These are phyloP conservation scores for Synodontis membranacea DNA, from an alignment of 2,113 vertebrate species.

Conservation along the genomic window DNA sequence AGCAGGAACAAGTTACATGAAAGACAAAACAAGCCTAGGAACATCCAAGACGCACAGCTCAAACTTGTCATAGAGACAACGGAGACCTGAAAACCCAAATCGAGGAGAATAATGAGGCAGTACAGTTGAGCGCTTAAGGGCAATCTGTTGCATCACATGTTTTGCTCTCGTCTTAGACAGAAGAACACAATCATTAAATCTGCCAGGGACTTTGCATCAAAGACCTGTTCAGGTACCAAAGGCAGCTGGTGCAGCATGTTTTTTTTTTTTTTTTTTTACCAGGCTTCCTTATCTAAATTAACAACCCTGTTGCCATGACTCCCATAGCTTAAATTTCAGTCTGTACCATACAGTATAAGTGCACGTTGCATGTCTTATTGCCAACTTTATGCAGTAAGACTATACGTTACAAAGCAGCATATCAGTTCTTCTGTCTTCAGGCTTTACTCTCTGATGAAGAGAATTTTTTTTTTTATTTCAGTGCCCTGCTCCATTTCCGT, in stretches of 20 bases:
- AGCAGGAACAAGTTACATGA: not conserved
- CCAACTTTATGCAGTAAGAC: not conserved
- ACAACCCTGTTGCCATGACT: not conserved
- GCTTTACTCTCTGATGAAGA: not conserved
- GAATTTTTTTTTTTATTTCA: not conserved
- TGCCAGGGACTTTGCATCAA: constrained; percentile 14
- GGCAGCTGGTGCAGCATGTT: not conserved
- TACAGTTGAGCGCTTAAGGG: not conserved
- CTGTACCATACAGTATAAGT: not conserved
- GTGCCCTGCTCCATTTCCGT: not conserved
- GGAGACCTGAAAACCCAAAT: not conserved
- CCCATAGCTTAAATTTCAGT: not conserved
- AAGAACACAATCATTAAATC: constrained; percentile 5
- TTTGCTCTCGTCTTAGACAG: not conserved
- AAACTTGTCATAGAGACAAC: not conserved
- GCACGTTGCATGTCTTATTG: not conserved
- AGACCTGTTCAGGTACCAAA: not conserved
- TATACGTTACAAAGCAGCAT: not conserved
- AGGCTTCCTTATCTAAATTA: not conserved
- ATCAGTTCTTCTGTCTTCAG: not conserved
- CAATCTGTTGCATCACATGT: constrained; percentile 19
- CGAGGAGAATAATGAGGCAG: constrained; percentile 3
- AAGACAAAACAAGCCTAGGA: constrained; percentile 1
- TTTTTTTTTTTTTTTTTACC: too few species aligned
- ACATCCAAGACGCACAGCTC: not conserved